These are phyloP conservation scores for Philotrypesis tridentata DNA, from an alignment of 1,140 invertebrate genomes.

Conservation along the genomic window DNA sequence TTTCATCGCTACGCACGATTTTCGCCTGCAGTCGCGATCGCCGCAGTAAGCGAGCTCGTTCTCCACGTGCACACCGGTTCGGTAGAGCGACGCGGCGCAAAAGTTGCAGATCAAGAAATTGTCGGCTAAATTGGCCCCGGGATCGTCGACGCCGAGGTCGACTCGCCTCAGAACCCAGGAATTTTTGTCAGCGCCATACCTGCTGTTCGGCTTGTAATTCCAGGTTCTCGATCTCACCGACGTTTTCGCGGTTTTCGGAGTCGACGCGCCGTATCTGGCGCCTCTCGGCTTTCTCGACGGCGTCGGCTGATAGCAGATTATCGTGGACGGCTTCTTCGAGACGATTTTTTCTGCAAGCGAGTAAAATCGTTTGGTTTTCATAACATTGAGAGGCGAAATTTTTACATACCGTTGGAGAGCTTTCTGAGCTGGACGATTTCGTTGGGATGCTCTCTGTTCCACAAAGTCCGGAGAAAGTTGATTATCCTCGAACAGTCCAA, in stretches of 20 bases:
- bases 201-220: slow-evolving; percentile 63
- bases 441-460: slow-evolving; percentile 64
- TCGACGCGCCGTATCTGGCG: background rate
- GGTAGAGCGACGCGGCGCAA: slow-evolving; percentile 12
- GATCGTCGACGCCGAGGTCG: slow-evolving; percentile 4
- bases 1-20: slow-evolving; percentile 25
- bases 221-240: slow-evolving; percentile 52
- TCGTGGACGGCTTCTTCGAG: slow-evolving; percentile 59
- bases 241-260: slow-evolving; percentile 24
- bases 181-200: slow-evolving; percentile 52
- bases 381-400: no score
- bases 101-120: slow-evolving; percentile 5
- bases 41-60: background rate
- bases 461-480: slow-evolving; percentile 72
- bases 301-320: slow-evolving; percentile 58
- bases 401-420: slow-evolving; percentile 12
- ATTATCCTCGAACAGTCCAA: slow-evolving; percentile 69
- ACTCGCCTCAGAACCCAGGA: background rate
- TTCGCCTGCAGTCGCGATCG: slow-evolving; percentile 32
- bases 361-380: no score
- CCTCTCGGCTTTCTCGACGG: slow-evolving; percentile 35
- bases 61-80: background rate
- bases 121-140: background rate
- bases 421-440: slow-evolving; percentile 48
- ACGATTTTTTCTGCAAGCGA: slow-evolving; percentile 55